phyloP scores from a whole-genome alignment of 2,113 vertebrate genomes.

The Ahaetulla prasina region DNA sequence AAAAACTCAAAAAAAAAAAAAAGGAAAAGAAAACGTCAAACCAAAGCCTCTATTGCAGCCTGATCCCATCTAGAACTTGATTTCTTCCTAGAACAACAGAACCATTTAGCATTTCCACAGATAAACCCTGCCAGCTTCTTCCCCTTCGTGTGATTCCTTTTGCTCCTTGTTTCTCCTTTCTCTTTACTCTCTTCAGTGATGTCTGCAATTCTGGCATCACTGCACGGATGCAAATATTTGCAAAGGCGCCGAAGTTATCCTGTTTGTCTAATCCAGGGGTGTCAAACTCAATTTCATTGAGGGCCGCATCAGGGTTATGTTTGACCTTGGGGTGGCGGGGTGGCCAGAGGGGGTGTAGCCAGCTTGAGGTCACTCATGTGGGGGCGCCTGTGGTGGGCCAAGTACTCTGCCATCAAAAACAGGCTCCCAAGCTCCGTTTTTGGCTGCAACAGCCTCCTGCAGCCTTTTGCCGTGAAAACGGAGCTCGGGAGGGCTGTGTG shows the following conservation, averaged over 20 bases:
- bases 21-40: slow-evolving; percentile 64
- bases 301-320: too few species aligned
- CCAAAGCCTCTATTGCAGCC: slow-evolving; percentile 98
- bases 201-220: slow-evolving; percentile 54
- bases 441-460: too few species aligned
- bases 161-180: slow-evolving; percentile 59
- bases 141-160: background rate
- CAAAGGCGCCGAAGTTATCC: slow-evolving; percentile 59
- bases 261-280: slow-evolving; percentile 47
- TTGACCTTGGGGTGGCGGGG: too few species aligned
- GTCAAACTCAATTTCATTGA: too few species aligned
- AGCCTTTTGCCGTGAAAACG: too few species aligned
- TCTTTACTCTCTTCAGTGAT: slow-evolving; percentile 60
- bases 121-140: slow-evolving; percentile 57
- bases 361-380: too few species aligned
- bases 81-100: slow-evolving; percentile 59
- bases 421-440: too few species aligned
- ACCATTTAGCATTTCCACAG: slow-evolving; percentile 63
- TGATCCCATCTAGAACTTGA: slow-evolving; percentile 85
- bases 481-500: too few species aligned
- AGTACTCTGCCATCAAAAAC: too few species aligned
- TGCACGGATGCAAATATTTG: slow-evolving; percentile 60
- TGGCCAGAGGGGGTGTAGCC: too few species aligned
- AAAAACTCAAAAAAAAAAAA: slow-evolving; percentile 43
- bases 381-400: too few species aligned